These are phyloP conservation scores for Meganola albula DNA, from an alignment of 2,888 invertebrate genomes.

Conservation along the genomic window DNA sequence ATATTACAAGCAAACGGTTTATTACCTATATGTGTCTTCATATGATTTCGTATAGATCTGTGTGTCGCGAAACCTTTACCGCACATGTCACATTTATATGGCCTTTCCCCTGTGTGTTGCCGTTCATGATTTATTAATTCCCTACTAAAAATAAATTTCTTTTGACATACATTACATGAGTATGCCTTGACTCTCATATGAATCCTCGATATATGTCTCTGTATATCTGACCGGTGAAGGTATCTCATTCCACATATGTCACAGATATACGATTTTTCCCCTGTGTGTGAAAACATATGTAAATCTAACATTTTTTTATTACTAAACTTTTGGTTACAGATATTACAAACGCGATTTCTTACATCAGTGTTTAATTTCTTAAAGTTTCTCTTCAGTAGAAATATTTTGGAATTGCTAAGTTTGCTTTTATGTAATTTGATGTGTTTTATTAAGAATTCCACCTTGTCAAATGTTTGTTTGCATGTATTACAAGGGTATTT, in stretches of 20 bases:
- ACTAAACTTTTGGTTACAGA: conserved; percentile 53
- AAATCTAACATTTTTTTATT: conserved; percentile 65
- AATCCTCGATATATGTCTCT: conserved; percentile 60
- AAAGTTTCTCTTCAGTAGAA: conserved; percentile 54
- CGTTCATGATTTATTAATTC: conserved; percentile 62
- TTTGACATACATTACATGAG: conserved; percentile 52
- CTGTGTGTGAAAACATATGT: conserved; percentile 60
- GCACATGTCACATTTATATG: conserved; percentile 59
- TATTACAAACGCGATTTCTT: conserved; percentile 45
- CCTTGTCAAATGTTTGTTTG: conserved; percentile 42
- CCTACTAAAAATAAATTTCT: conserved; percentile 63
- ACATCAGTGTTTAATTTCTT: conserved; percentile 61
- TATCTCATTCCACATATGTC: conserved; percentile 60
- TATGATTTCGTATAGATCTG: conserved; percentile 63
- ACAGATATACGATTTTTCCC: conserved; percentile 59
- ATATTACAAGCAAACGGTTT: conserved; percentile 61
- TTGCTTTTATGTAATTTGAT: conserved; percentile 47
- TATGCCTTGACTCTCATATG: conserved; percentile 58
- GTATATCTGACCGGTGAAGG: conserved; percentile 58
- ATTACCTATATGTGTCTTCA: conserved; percentile 59
- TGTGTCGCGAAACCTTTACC: conserved; percentile 63
- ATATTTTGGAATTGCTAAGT: conserved; percentile 55
- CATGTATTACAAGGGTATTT: conserved; percentile 51
- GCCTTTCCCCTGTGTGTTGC: conserved; percentile 57
- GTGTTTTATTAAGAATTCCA: conserved; percentile 51